A percentile compares a stretch with the other conserved stretches of the same genome.
Conservation (phyloP, 2,888 invertebrate species). For the Chesias legatella region DNA sequence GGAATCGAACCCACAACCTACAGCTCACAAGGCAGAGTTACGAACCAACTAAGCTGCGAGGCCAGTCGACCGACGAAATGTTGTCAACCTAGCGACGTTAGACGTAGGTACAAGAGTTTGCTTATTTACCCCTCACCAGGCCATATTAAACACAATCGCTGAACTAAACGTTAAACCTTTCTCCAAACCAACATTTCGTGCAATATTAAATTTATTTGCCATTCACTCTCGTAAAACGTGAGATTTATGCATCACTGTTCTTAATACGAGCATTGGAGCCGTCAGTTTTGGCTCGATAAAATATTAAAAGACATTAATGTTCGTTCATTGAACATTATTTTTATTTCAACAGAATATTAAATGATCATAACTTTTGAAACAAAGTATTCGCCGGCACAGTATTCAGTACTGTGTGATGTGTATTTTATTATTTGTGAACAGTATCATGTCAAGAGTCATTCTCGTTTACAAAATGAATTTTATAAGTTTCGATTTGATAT, state of each 20-base stretch:
- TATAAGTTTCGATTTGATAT: too few relatives aligned
- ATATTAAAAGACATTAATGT: slow-evolving; percentile 63
- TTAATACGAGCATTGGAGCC: slow-evolving; percentile 56
- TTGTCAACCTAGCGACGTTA: too few relatives aligned
- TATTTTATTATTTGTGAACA: slow-evolving; percentile 23
- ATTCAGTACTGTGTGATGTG: slow-evolving; percentile 20
- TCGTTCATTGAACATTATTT: slow-evolving; percentile 45
- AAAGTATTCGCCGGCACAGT: slow-evolving; percentile 30
- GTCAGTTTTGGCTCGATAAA: slow-evolving; percentile 60
- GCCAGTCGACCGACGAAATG: too few relatives aligned
- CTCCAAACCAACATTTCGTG: slow-evolving; percentile 30
- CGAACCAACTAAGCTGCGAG: too few relatives aligned
- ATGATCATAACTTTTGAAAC: slow-evolving; percentile 37
- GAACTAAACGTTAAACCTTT: slow-evolving; percentile 37
- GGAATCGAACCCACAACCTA: too few relatives aligned
- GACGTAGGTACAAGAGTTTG: too few relatives aligned
- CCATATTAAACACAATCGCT: slow-evolving; percentile 12
- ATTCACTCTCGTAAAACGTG: slow-evolving; percentile 56
- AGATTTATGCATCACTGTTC: slow-evolving; percentile 57
- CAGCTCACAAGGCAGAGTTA: too few relatives aligned
- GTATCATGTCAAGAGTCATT: slow-evolving; percentile 5
- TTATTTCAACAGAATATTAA: slow-evolving; percentile 47
- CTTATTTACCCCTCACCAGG: too few relatives aligned
- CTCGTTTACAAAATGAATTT: slow-evolving; percentile 1
- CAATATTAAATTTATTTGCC: slow-evolving; percentile 58